Evolutionary conservation across 2,113 vertebrate species (phyloP).

Genomic region (Cyrtonyx montezumae): DNA sequence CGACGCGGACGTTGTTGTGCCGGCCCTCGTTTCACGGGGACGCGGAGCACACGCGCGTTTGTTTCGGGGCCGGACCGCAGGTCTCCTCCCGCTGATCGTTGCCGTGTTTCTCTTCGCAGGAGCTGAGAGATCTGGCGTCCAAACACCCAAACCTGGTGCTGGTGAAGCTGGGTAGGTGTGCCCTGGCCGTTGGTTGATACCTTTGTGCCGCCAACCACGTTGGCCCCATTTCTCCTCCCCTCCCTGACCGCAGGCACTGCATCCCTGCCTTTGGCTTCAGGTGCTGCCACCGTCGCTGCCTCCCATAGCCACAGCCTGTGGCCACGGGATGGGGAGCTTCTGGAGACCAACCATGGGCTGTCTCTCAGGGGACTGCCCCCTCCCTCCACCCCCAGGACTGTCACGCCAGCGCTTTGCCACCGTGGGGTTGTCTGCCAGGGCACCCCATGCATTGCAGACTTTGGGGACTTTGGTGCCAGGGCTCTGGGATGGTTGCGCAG

Average conservation of each 20-base stretch:
- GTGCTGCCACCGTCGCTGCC: neutral
- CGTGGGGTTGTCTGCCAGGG: neutral
- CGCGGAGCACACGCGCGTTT: accelerated
- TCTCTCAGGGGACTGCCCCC: accelerated
- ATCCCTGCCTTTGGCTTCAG: neutral
- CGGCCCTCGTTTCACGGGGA: accelerated
- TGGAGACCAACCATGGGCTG: neutral
- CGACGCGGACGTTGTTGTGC: neutral
- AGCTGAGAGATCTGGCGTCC: conserved; percentile 61
- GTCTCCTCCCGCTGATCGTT: neutral
- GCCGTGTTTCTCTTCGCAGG: conserved; percentile 21
- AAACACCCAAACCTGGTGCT: conserved; percentile 57
- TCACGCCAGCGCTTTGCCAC: neutral
- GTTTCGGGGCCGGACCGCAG: neutral
- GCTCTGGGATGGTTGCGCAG: neutral
- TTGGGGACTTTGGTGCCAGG: neutral
- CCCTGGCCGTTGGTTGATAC: neutral
- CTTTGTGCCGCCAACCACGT: neutral
- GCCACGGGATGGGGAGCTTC: neutral
- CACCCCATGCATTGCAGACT: accelerated
- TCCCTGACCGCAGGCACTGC: neutral
- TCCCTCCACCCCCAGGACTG: neutral
- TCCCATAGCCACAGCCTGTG: neutral
- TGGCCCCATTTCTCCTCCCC: neutral
- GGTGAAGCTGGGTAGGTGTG: conserved; percentile 37